Evolutionary conservation across 2,113 vertebrate genomes (phyloP), one percentile per base, ranked within the genome.

Genomic region (Sus scrofa): DNA sequence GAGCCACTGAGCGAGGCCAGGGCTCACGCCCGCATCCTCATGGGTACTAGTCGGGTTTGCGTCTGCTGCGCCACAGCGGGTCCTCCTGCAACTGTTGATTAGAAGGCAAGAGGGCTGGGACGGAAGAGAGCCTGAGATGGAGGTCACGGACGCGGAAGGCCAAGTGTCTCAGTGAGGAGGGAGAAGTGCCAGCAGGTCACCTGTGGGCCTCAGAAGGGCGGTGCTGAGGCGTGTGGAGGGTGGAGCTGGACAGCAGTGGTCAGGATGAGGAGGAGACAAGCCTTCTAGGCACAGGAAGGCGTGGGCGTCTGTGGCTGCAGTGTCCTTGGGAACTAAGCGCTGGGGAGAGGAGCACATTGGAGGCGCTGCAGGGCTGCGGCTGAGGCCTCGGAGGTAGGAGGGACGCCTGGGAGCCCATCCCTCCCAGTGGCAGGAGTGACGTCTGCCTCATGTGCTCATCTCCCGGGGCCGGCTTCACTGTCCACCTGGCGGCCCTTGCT

Each of bases 371-470:
- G 3, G 77, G 63, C 4, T 15, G 44, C 1, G 44, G n/a, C 1
- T 1, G 7, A 39, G n/a, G 11, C 37, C 19, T 19, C 2, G 2
- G 37, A 27, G 32, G 52, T 24, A 12, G 37, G 8, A 3, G 50
- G n/a, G 0, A 4, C 7, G 32, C n/a, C 50, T 7, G 15, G 19
- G n/a, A 39, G 34, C 24, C 19, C 1, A 1, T 39, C 34, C 50
- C 22, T 30, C 2, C 18, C 9, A 4, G 14, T 3, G 9, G 82
- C 77, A 3, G 77, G 22, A 34, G 75, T 13, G 75, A 13, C 3
- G 12, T 7, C 77, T 24, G 19, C 22, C 12, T 9, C 32, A 6
- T 79, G 77, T 9, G 54, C 19, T 34, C 14, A 11, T 34, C 54
- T 12, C 34, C 67, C 18, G 37, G 63, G 75, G 9, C 4, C 3